A percentile compares a stretch with the other conserved stretches of the same genome.
These are phyloP conservation scores for Xiphias gladius DNA, from an alignment of 2,113 vertebrate species.

Conservation along the genomic window DNA sequence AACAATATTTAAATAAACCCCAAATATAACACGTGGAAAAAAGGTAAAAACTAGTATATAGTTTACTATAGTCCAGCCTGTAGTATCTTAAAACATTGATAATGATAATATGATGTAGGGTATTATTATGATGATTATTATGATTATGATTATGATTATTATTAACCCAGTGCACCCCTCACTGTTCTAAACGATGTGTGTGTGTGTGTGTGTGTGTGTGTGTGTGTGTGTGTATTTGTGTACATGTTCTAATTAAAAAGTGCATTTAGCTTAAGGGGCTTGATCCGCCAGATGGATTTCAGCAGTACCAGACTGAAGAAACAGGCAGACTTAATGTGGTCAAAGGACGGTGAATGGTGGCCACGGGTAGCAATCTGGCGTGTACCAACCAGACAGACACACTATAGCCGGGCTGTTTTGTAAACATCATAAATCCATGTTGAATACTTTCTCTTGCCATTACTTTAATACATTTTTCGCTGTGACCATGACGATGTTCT, in stretches of 20 bases:
- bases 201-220: too few relatives aligned
- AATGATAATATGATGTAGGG: too few relatives aligned
- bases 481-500: background rate
- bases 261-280: background rate
- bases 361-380: background rate
- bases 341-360: background rate
- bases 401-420: background rate
- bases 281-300: background rate
- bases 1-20: background rate
- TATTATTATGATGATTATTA: too few relatives aligned
- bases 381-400: background rate
- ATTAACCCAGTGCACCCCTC: too few relatives aligned
- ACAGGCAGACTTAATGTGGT: background rate
- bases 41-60: background rate
- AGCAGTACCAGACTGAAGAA: constrained; percentile 12
- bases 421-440: constrained; percentile 1
- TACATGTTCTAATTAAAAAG: background rate
- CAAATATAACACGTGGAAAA: background rate
- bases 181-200: too few relatives aligned
- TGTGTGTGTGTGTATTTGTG: background rate
- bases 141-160: too few relatives aligned
- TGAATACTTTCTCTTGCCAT: background rate
- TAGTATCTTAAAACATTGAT: background rate
- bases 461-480: background rate
- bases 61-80: background rate